Conservation (phyloP, 2,888 invertebrate genomes). For the Tetragnatha montana region DNA sequence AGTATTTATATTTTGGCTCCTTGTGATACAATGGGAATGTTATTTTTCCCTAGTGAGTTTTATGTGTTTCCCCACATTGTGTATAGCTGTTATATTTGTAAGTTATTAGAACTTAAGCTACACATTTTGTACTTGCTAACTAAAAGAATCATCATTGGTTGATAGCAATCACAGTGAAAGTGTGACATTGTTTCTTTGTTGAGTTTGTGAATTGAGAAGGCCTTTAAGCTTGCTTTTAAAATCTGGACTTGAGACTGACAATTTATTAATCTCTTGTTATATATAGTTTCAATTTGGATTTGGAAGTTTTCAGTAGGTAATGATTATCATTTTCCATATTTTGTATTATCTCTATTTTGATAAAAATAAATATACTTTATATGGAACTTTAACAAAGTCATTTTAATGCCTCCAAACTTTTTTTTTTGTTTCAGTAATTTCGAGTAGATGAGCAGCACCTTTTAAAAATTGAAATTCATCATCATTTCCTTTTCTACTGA, state of each 20-base stretch:
- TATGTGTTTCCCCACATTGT: neutral
- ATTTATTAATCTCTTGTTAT: neutral
- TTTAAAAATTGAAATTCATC: too few relatives aligned
- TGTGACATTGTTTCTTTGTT: neutral
- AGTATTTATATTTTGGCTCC: conserved; percentile 17
- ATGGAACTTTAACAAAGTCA: neutral
- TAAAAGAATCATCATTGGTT: neutral
- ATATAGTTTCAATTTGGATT: neutral
- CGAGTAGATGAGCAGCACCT: too few relatives aligned
- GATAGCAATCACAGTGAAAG: neutral
- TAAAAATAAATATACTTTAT: neutral
- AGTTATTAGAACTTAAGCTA: neutral
- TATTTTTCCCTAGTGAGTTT: conserved; percentile 12
- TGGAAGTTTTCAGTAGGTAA: neutral
- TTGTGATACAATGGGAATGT: conserved; percentile 40
- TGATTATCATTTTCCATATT: neutral
- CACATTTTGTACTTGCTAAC: neutral
- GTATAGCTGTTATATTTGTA: neutral
- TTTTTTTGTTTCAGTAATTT: too few relatives aligned
- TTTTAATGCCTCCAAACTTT: neutral
- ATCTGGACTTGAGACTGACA: neutral
- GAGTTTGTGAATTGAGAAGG: neutral
- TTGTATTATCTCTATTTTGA: neutral
- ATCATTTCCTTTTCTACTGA: too few relatives aligned
- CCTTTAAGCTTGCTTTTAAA: neutral